Conservation (phyloP, 2,888 invertebrate species). For the Drosophila testacea region DNA sequence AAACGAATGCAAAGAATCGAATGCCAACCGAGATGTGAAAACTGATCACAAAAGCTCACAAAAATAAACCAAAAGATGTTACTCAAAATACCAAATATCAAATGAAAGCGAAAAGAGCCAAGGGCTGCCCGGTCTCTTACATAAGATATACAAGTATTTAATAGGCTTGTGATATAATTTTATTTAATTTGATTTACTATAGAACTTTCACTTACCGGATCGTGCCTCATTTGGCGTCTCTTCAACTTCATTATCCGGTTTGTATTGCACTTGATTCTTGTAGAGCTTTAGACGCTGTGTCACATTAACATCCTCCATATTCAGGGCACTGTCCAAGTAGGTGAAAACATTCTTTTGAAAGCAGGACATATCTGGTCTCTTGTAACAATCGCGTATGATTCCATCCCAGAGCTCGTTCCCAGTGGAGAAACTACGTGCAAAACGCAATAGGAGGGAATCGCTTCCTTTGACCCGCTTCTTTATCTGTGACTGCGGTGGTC, state of each 20-base stretch:
- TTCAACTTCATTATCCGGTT: constrained; percentile 64
- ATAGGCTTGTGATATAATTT: constrained; percentile 9
- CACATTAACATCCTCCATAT: constrained; percentile 88
- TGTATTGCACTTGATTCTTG: constrained; percentile 88
- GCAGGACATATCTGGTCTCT: constrained; percentile 89
- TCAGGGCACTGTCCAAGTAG: constrained; percentile 89
- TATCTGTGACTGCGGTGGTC: constrained; percentile 4
- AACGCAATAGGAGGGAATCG: constrained; percentile 77
- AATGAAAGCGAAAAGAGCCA: constrained; percentile 52
- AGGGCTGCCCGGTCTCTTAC: constrained; percentile 48
- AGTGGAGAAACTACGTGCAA: constrained; percentile 83
- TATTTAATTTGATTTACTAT: background rate
- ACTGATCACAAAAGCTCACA: constrained; percentile 45
- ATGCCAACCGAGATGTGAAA: constrained; percentile 63
- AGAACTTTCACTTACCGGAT: constrained; percentile 53
- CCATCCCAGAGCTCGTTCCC: constrained; percentile 91
- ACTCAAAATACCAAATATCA: constrained; percentile 6
- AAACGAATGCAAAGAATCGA: constrained; percentile 73
- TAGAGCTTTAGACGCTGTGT: constrained; percentile 88
- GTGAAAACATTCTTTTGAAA: constrained; percentile 91
- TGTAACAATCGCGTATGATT: constrained; percentile 90
- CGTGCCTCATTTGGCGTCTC: constrained; percentile 40
- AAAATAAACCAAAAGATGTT: constrained; percentile 9
- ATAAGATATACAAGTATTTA: constrained; percentile 28
- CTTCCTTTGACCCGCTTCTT: constrained; percentile 26